These are phyloP conservation scores for Dorcus hopei DNA, from an alignment of 2,888 invertebrate species.

Conservation along the genomic window DNA sequence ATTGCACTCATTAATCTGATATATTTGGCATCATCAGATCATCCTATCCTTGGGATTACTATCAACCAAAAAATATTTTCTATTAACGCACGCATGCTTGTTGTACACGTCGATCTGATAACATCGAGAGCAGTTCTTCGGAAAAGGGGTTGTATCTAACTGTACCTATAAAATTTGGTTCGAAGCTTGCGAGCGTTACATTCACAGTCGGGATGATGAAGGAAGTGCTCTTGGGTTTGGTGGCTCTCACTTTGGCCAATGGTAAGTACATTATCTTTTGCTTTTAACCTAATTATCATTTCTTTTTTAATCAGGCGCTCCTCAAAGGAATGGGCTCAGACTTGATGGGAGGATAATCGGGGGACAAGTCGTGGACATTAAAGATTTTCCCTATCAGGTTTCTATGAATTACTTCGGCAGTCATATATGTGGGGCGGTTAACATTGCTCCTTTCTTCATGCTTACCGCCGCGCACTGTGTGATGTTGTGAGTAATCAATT, in stretches of 20 bases:
- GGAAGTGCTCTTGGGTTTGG: not conserved
- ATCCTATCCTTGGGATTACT: too few species aligned
- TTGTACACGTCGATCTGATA: too few species aligned
- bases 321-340: constrained; percentile 28
- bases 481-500: constrained; percentile 27
- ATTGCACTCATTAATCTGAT: too few species aligned
- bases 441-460: constrained; percentile 51
- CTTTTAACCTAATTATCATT: not conserved
- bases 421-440: constrained; percentile 56
- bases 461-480: constrained; percentile 55
- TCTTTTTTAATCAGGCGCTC: not conserved
- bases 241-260: not conserved
- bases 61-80: too few species aligned
- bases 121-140: too few species aligned
- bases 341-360: constrained; percentile 48
- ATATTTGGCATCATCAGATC: too few species aligned
- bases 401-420: constrained; percentile 51
- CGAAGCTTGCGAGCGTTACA: too few species aligned
- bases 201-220: not conserved
- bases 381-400: constrained; percentile 56
- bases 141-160: too few species aligned
- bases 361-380: constrained; percentile 51
- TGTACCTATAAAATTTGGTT: too few species aligned
- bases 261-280: not conserved
- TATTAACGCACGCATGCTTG: too few species aligned